Conservation (phyloP, 2,113 vertebrate species). For the Salvelinus alpinus region DNA sequence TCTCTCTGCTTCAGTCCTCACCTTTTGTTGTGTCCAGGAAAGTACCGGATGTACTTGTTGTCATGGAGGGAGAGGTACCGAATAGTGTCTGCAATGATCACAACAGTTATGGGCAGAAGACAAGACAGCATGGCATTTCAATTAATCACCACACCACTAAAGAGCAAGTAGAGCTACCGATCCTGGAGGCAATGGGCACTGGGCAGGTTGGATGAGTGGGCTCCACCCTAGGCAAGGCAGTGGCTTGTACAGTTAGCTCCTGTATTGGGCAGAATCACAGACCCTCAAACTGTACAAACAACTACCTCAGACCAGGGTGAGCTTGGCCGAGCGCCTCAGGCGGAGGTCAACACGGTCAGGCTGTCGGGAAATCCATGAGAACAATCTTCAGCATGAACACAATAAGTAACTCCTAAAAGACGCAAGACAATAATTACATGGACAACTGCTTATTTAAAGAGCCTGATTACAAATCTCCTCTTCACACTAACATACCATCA, state of each 20-base stretch:
- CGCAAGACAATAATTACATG: neutral
- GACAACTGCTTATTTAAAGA: neutral
- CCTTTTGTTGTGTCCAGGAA: constrained; percentile 97
- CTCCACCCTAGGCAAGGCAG: constrained; percentile 98
- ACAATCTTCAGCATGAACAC: neutral
- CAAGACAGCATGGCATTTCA: neutral
- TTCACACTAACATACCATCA: constrained; percentile 83
- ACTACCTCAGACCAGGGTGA: constrained; percentile 99
- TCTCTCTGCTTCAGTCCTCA: constrained; percentile 58
- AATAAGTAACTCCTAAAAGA: neutral
- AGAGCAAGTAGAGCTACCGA: neutral
- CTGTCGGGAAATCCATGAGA: neutral
- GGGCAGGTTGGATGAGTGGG: constrained; percentile 61
- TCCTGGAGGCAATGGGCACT: neutral
- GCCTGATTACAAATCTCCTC: too few species aligned
- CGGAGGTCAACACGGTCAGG: neutral
- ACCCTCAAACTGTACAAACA: constrained; percentile 99
- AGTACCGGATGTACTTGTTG: constrained; percentile 99
- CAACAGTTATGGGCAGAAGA: constrained; percentile 38
- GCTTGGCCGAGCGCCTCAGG: constrained; percentile 45
- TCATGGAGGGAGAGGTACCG: constrained; percentile 97
- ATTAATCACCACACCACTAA: neutral
- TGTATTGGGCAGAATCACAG: constrained; percentile 98
- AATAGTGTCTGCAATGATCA: constrained; percentile 87
- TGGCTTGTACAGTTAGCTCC: constrained; percentile 99